These are phyloP conservation scores for Prietella phreatophila DNA, from an alignment of 2,113 vertebrate species.

Conservation along the genomic window DNA sequence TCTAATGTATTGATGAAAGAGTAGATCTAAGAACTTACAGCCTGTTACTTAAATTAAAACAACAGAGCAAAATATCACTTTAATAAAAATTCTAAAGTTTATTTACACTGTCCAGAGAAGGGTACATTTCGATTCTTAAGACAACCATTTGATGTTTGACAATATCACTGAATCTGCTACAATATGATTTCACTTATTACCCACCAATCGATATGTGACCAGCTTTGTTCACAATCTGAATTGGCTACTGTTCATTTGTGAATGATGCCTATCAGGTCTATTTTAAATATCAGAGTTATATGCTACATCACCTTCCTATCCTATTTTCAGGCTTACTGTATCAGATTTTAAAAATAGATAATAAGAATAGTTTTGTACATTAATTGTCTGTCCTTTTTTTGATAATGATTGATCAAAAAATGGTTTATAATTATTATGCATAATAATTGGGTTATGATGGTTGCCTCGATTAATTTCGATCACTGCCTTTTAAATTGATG, in stretches of 20 bases:
- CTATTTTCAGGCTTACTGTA: neutral
- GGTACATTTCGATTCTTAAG: neutral
- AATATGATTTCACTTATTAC: neutral
- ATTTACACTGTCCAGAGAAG: neutral
- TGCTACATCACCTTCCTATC: neutral
- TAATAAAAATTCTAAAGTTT: neutral
- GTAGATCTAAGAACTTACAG: neutral
- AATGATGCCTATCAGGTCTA: neutral
- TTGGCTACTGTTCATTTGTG: neutral
- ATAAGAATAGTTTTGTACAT: neutral
- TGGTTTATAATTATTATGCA: too few species aligned
- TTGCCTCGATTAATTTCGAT: neutral
- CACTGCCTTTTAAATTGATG: neutral
- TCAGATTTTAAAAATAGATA: neutral
- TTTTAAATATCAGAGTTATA: neutral
- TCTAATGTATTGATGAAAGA: conserved; percentile 27
- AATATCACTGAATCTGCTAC: neutral
- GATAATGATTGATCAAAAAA: too few species aligned
- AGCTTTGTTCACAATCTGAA: neutral
- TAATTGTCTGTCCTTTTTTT: neutral
- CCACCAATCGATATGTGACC: neutral
- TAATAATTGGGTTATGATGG: neutral
- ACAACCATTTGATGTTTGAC: neutral
- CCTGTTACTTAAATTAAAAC: neutral
- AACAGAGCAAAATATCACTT: neutral